Conservation (phyloP, 2,888 invertebrate species). For the Netelia fuscicornis region DNA sequence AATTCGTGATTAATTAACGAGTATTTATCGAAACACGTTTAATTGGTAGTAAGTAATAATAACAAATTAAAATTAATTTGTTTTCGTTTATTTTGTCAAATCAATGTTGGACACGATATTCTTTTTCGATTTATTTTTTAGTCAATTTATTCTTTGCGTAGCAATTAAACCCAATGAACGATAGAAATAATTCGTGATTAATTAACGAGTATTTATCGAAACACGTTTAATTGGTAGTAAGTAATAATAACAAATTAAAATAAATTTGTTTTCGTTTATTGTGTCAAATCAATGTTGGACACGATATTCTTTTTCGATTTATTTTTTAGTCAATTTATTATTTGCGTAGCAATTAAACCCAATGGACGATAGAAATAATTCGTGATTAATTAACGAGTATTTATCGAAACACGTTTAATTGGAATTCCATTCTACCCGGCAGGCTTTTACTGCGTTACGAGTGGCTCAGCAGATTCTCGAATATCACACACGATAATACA, state of each 20-base stretch:
- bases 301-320: no score
- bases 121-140: no score
- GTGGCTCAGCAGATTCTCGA: slow-evolving; percentile 2
- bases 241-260: background rate
- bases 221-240: no score
- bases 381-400: background rate
- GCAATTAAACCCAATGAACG: background rate
- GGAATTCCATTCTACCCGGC: background rate
- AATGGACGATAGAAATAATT: background rate
- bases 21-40: no score
- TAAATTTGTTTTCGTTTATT: background rate
- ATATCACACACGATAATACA: slow-evolving; percentile 51
- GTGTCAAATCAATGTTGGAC: background rate
- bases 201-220: background rate
- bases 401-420: background rate
- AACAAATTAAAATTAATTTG: background rate
- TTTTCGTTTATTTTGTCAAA: background rate
- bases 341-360: background rate
- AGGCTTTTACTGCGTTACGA: slow-evolving; percentile 42
- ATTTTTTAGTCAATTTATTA: background rate
- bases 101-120: no score
- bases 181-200: background rate
- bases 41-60: no score
- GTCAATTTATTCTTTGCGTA: background rate
- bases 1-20: no score